Evolutionary conservation across 1,140 invertebrate species (phyloP).

Genomic region (Drosophila equinoxialis): DNA sequence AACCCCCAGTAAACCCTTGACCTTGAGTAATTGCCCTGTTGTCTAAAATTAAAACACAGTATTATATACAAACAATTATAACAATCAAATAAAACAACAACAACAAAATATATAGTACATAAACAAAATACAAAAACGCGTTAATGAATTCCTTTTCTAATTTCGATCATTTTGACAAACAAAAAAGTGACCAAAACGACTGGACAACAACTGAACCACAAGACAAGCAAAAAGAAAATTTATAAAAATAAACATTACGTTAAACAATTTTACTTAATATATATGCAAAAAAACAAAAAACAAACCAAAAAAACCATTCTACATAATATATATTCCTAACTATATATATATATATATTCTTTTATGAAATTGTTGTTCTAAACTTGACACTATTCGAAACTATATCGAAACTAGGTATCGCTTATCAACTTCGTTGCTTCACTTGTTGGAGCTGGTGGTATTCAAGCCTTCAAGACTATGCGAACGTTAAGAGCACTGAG

Average conservation of each 20-base stretch:
- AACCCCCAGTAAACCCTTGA: background rate
- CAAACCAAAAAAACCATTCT: background rate
- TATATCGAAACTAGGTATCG: constrained; percentile 90
- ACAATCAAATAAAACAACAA: background rate
- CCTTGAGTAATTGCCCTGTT: background rate
- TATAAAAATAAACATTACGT: background rate
- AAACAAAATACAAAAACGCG: background rate
- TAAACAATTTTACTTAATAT: background rate
- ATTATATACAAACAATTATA: background rate
- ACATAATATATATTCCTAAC: constrained; percentile 29
- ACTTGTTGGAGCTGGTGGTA: constrained; percentile 95
- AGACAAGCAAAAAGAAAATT: background rate
- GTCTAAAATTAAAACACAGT: background rate
- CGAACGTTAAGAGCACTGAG: constrained; percentile 96
- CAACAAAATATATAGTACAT: constrained; percentile 1
- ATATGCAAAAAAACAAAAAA: too few species aligned
- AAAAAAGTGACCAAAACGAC: background rate
- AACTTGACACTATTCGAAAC: constrained; percentile 78
- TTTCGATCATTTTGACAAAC: background rate
- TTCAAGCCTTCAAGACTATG: constrained; percentile 99
- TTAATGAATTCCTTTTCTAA: constrained; percentile 7
- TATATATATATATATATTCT: constrained; percentile 26
- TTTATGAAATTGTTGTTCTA: constrained; percentile 52
- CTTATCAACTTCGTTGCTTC: constrained; percentile 98
- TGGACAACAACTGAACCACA: background rate